Base-by-base conservation (phyloP, 2,888 invertebrate genomes). In the Hypselothyrea guttata region DNA sequence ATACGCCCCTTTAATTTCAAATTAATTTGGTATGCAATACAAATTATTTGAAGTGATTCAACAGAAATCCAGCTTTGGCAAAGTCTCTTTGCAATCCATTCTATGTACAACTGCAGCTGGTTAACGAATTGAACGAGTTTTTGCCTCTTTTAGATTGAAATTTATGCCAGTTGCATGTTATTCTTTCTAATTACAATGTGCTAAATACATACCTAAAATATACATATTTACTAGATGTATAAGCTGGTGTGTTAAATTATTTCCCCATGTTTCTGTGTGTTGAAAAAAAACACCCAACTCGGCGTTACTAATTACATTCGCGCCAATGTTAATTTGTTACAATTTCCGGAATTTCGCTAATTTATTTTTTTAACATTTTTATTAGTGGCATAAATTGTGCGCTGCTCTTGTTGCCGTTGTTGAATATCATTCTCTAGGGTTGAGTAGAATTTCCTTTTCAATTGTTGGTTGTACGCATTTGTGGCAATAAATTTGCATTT, bases 341-440 rank as follows among this genome's bases (percentile, higher is more conserved):
- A 81, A 87, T 84, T 86, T 87, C 87, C 86, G 86, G 86, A 81
- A 76, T 67, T 84, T 84, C 74, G 87, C 87, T 85, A 77, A 82
- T 83, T 77, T 74, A 79, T 75, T 79, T 81, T 73, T 79, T 60
- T 59, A 12, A 76, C 62, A 70, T 81, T 76, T 86, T 75, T 70
- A 72, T 74, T 85, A 71, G 84, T 59, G 62, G 60, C 63, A 81
- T 77, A 84, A 84, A 71, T 75, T 83, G 60, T 59, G 52, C 52
- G 27, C 31, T 38, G 16, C 38, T 38, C n/a, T 38, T 22, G n/a
- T 41, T 54, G 18, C 18, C 52, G 47, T 46, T 52, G 48, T 15
- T 54, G 60, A 34, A 44, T 53, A 52, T 35, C 16, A 38, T 59
- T 55, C 54, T 53, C 45, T 55, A 30, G 62, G 61, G 65, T 59